Percentiles rank a stretch among this genome's conserved stretches.
Conservation (phyloP, 37 sponge, comb jelly and placozoan genomes). For the Hormiphora californensis region DNA sequence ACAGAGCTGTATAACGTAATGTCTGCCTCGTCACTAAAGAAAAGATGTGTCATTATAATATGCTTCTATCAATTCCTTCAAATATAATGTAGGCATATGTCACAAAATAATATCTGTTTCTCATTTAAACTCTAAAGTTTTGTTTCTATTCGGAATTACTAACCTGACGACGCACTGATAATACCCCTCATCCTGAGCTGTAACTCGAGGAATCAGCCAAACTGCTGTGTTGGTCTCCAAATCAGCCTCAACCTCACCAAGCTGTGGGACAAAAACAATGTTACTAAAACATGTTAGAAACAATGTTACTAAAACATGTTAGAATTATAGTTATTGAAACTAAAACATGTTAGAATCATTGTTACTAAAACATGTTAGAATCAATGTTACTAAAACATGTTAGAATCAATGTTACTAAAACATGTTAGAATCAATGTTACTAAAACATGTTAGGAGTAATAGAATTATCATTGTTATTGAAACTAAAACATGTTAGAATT, state of each 20-base stretch:
- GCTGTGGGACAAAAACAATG: not conserved
- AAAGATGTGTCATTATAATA: too few species aligned
- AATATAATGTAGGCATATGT: too few species aligned
- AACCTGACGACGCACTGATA: slow-evolving; percentile 40
- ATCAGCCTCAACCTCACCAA: not conserved
- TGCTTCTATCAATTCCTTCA: too few species aligned
- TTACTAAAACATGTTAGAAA: not conserved
- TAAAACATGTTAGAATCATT: not conserved
- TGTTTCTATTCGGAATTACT: too few species aligned
- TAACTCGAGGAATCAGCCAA: not conserved
- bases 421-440: not conserved
- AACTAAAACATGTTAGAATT: not conserved
- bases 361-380: too few species aligned
- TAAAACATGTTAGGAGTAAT: not conserved
- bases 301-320: not conserved
- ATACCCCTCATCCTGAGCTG: slow-evolving; percentile 10
- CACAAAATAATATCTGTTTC: too few species aligned
- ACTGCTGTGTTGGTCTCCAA: not conserved
- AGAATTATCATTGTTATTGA: not conserved
- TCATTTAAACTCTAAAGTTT: too few species aligned
- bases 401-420: not conserved
- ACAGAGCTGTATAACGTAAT: slow-evolving; percentile 46
- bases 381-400: too few species aligned
- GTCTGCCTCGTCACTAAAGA: slow-evolving; percentile 9
- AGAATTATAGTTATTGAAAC: not conserved